These are phyloP conservation scores for Lepidocyrtoides sp. DNA, from an alignment of 2,888 invertebrate genomes.

Conservation along the genomic window DNA sequence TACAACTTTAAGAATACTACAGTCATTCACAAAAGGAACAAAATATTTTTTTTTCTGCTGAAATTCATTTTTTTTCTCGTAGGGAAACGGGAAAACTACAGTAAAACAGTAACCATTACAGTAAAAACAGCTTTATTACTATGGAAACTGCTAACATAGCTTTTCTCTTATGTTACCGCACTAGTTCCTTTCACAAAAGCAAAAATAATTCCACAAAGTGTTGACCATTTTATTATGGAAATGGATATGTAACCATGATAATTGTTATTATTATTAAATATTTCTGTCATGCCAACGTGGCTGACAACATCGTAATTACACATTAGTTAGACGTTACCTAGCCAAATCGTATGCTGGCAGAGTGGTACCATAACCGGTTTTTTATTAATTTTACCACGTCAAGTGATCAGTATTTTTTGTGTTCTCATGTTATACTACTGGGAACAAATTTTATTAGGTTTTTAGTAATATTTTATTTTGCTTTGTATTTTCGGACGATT, in stretches of 20 bases:
- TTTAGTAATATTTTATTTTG: too few relatives aligned
- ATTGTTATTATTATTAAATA: not conserved
- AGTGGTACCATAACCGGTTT: not conserved
- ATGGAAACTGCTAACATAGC: not conserved
- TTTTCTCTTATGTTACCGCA: not conserved
- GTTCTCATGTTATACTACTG: too few relatives aligned
- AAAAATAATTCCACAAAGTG: not conserved
- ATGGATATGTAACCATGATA: constrained; percentile 22
- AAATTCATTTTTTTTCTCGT: constrained; percentile 13
- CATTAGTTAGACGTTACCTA: not conserved
- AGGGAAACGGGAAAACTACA: not conserved
- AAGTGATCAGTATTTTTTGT: too few relatives aligned
- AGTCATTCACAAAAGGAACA: not conserved
- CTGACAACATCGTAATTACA: not conserved
- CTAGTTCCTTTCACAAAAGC: not conserved
- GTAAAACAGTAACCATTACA: constrained; percentile 56
- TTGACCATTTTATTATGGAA: constrained; percentile 49
- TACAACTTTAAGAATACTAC: not conserved
- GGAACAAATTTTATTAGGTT: too few relatives aligned
- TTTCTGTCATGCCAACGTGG: not conserved
- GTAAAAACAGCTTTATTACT: constrained; percentile 48
- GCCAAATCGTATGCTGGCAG: not conserved
- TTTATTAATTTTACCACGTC: too few relatives aligned
- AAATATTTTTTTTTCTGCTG: constrained; percentile 35
- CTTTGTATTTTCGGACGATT: not conserved